Evolutionary conservation across 2,113 vertebrate genomes (phyloP), one percentile per base, ranked within the genome.

Genomic region (Falco punctatus): DNA sequence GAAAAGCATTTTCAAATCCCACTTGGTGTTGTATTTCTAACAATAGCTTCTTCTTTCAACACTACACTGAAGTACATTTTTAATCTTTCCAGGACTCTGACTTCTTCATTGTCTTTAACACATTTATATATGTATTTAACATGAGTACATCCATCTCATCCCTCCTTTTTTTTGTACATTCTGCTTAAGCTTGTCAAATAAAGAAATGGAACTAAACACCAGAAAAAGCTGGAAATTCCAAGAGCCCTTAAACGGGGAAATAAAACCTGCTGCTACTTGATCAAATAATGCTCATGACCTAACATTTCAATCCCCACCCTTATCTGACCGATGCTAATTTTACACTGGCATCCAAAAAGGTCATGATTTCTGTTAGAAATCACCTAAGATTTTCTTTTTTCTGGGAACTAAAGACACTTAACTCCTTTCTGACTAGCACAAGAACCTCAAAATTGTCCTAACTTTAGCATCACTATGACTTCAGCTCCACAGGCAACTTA

Each of bases 241-340:
- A 69, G 19, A 92, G 40, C 15, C n/a, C 55, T 80, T 58, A 73
- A 88, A 92, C 32, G 38, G 48, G 49, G 64, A 88, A 95, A 92
- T 66, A 70, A 88, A 95, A 86, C 65, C 72, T 81, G 28, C 52
- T 93, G 51, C 59, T 93, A 78, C 75, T 93, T 81, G 66, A 83
- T 74, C 42, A 95, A 90, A 70, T 88, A 92, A 89, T 65, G 81
- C 11, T 90, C 2, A 0, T 58, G 93, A 95, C 89, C 90, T 66
- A 91, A 88, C 87, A 91, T 97, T 96, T 88, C 91, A 72, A 69
- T 84, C 81, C 42, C 94, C 92, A 90, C 96, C 92, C 95, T 87
- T 80, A 82, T 95, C 66, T 91, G 46, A 91, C 89, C 30, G 70
- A 92, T 91, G 59, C 89, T 94, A 93, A 94, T 97, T 96, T 96